Conservation (phyloP, 2,797 vertebrate genomes). For the Prionace glauca region DNA sequence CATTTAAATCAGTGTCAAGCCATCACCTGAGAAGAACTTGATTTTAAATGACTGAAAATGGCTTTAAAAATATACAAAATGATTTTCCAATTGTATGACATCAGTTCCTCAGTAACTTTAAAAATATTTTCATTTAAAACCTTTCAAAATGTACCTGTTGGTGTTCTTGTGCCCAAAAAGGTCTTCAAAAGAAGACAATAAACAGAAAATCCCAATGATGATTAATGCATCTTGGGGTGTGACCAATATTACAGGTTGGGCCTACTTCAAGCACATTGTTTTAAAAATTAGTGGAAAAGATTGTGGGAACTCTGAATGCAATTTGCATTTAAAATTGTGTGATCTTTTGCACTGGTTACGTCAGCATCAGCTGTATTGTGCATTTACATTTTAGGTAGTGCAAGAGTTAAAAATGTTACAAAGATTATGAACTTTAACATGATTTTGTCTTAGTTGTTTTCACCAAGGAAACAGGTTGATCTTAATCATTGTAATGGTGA, state of each 20-base stretch:
- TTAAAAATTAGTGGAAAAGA: neutral
- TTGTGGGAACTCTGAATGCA: neutral
- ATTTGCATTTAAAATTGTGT: neutral
- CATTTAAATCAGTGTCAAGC: neutral
- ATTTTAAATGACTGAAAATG: neutral
- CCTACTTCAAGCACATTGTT: neutral
- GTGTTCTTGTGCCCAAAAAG: neutral
- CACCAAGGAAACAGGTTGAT: neutral
- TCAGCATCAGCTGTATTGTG: neutral
- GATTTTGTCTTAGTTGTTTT: neutral
- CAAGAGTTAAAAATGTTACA: neutral
- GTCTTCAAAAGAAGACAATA: neutral
- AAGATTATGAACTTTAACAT: neutral
- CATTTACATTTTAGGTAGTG: neutral
- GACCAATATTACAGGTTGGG: too few species aligned
- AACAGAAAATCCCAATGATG: neutral
- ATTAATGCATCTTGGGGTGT: neutral
- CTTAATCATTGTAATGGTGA: neutral
- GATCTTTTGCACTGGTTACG: too few species aligned
- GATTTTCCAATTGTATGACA: neutral
- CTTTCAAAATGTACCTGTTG: neutral
- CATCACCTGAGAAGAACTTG: neutral
- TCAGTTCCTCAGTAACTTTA: neutral
- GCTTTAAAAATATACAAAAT: neutral
- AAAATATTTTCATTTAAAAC: neutral